phyloP scores from a whole-genome alignment of 2,888 invertebrate species.

The Caenorhabditis uteleia region DNA sequence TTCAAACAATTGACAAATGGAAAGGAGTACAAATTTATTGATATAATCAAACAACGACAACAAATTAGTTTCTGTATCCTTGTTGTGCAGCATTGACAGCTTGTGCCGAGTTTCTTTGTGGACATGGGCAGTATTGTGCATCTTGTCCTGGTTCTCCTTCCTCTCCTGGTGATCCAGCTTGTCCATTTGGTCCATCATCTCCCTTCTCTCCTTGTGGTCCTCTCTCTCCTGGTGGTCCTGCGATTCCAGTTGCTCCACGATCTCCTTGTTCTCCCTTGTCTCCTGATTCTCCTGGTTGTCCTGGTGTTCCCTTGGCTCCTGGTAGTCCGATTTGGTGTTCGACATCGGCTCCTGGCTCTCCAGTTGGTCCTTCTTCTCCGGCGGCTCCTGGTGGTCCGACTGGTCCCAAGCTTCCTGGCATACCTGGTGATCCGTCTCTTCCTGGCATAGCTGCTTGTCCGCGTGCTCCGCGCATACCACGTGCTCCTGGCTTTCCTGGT shows the following conservation, averaged over 20 bases:
- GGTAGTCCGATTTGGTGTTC: constrained; percentile 60
- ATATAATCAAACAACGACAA: too few species aligned
- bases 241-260: constrained; percentile 46
- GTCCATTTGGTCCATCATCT: constrained; percentile 56
- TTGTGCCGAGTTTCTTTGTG: constrained; percentile 38
- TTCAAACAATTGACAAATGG: too few species aligned
- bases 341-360: constrained; percentile 61
- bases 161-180: constrained; percentile 50
- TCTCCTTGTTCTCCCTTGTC: constrained; percentile 57
- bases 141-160: constrained; percentile 57
- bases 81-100: constrained; percentile 34
- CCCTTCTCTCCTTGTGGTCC: constrained; percentile 59
- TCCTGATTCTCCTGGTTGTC: constrained; percentile 50
- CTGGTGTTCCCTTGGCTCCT: constrained; percentile 58
- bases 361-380: constrained; percentile 55
- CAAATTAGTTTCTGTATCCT: too few species aligned
- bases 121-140: constrained; percentile 59
- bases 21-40: too few species aligned
- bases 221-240: constrained; percentile 59
- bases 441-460: constrained; percentile 64
- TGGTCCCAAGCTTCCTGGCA: constrained; percentile 58
- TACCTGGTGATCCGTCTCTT: constrained; percentile 61
- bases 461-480: constrained; percentile 64
- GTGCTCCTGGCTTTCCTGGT: constrained; percentile 55
- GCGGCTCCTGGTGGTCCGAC: constrained; percentile 58